Evolutionary conservation across 2,888 invertebrate genomes (phyloP), one percentile per base, ranked within the genome.

Genomic region (Griposia aprilina): DNA sequence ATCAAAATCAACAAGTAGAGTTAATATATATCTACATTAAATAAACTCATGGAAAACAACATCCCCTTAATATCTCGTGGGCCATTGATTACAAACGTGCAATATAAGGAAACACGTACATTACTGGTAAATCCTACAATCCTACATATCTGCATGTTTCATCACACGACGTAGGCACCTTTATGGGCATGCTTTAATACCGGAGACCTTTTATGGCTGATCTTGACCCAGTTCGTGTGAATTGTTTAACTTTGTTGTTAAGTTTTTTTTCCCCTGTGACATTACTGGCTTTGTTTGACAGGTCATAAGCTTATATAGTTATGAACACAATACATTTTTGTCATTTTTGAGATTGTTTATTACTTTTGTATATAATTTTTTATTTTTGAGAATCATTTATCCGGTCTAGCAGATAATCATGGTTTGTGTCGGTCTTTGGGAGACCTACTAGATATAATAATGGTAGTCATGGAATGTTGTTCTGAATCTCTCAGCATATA

Each of bases 211-310:
- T 85, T 80, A 75, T 67, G 63, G 17, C 55, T 62, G 75, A 84
- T 77, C 86, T 86, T 86, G 86, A 82, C 86, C 87, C 4, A 63
- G 65, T 77, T 86, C 69, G 78, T 63, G 63, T n/a, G 26, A 55
- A 67, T 65, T 70, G 62, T 72, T 68, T 83, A 48, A 68, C 52
- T 72, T 68, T 7, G 30, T 17, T 72, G 59, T 60, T 74, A 13
- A 45, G 4, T 66, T 75, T 69, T 69, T 63, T 59, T 41, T 7
- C 50, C 20, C 10, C 13, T 26, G 45, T 65, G 23, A 26, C 13
- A 15, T 45, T 23, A 36, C 15, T 36, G 13, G 20, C 23, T 66
- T 70, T 79, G 55, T 69, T 80, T 62, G 69, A 76, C 76, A 23
- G 26, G 60, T 59, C 6, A 20, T 45, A 26, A 26, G 5, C 26